Base-by-base conservation (phyloP, 2,888 invertebrate genomes). In the Endomychus coccineus region DNA sequence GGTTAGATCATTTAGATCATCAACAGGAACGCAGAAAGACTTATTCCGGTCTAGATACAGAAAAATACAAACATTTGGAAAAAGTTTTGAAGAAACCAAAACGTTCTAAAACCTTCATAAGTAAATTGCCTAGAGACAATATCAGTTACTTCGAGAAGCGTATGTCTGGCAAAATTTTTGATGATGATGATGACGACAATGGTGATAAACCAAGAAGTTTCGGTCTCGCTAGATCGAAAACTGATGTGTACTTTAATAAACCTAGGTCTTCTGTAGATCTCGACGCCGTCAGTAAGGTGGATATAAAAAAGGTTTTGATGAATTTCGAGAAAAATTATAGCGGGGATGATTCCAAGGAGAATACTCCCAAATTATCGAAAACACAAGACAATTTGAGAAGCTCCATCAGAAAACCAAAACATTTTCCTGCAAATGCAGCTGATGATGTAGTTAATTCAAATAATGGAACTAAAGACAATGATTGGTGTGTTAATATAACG, bases 1-100 rank as follows among this genome's bases (percentile, higher is more conserved):
- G 65, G 65, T 64, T 67, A 54, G 62, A 64, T 15, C 61, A 64
- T 33, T 45, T 67, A 25, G 62, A 66, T 33, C 59, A 67, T 37
- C 58, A 61, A 42, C 54, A 57, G 14, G 51, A 53, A 15, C n/a
- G n/a, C n/a, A n/a, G n/a, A n/a, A n/a, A n/a, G n/a, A n/a, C n/a
- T n/a, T n/a, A n/a, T n/a, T 56, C 54, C 15, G 44, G 51, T 6
- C 59, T 62, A 49, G 47, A 59, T 4, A 55, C 55, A 39, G 59
- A 50, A 2, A 67, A 67, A 48, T 67, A 67, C 41, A 64, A 61
- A 45, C 59, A 66, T 45, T 44, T 67, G 22, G 66, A 67, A 46
- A 49, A 50, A 3, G 46, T 50, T 12, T 46, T 66, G 16, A 67
- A 63, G 46, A 52, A 48, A 14, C 60, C 62, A 1, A 46, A 57